A percentile compares a stretch with the other conserved stretches of the same genome.
Evolutionary conservation across 1,140 invertebrate species (phyloP).

Genomic region (Leptopilina clavipes): DNA sequence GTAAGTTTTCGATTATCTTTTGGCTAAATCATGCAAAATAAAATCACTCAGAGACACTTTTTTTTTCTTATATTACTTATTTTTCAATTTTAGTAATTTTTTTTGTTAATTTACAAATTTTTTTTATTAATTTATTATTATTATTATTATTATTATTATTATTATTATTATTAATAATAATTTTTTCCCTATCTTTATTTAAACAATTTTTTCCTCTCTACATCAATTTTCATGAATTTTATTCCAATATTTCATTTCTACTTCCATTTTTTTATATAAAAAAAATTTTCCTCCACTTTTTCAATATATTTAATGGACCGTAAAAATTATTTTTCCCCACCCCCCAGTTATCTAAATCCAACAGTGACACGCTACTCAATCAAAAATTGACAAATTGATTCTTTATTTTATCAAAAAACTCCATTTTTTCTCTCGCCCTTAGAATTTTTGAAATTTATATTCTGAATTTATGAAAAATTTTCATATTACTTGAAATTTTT

Average conservation of each 20-base stretch:
- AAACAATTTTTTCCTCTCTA: neutral
- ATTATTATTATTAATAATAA: too few relatives aligned
- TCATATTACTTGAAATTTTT: too few relatives aligned
- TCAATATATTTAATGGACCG: neutral
- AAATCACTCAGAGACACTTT: neutral
- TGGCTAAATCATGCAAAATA: neutral
- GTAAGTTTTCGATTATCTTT: neutral
- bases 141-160: too few relatives aligned
- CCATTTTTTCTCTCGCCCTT: neutral
- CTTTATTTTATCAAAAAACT: neutral
- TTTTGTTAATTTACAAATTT: neutral
- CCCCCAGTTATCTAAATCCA: neutral
- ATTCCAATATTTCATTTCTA: too few relatives aligned
- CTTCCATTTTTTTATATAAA: too few relatives aligned
- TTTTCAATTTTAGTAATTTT: neutral
- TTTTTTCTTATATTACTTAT: neutral
- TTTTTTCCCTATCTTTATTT: too few relatives aligned
- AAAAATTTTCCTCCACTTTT: neutral
- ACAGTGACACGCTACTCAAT: constrained; percentile 9
- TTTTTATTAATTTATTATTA: neutral
- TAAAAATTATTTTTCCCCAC: neutral
- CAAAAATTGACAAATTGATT: neutral
- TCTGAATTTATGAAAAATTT: too few relatives aligned
- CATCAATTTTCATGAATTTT: too few relatives aligned
- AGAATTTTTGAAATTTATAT: too few relatives aligned